phyloP scores from a whole-genome alignment of 2,797 vertebrate species.

The Acanthornis magna region DNA sequence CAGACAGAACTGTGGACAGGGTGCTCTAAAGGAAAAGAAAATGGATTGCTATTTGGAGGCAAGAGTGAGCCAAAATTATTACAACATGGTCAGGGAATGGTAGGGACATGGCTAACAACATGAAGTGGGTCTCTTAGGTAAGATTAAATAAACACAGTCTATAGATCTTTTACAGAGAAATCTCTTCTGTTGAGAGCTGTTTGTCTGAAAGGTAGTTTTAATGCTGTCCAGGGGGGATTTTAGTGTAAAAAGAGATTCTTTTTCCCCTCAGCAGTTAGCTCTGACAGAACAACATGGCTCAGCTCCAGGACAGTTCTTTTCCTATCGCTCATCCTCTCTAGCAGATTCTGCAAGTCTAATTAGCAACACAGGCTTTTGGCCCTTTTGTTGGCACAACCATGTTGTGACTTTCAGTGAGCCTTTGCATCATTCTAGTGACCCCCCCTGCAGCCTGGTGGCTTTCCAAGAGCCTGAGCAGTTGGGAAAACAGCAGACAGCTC shows the following conservation, averaged over 20 bases:
- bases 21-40: background rate
- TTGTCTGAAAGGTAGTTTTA: background rate
- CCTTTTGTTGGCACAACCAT: background rate
- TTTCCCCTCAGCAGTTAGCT: background rate
- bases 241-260: background rate
- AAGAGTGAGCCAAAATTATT: background rate
- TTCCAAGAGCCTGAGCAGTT: conserved; percentile 31
- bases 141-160: background rate
- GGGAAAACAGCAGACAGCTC: conserved; percentile 29
- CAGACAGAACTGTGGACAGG: background rate
- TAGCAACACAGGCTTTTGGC: conserved; percentile 17
- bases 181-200: background rate
- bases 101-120: background rate
- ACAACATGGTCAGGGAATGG: background rate
- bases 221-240: background rate
- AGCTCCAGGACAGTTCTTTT: conserved; percentile 10
- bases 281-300: conserved; percentile 10
- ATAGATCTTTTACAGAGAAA: background rate
- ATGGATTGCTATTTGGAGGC: background rate
- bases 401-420: background rate
- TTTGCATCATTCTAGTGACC: background rate
- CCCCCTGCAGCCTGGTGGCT: background rate
- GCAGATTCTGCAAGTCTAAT: conserved; percentile 30
- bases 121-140: background rate
- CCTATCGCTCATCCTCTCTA: conserved; percentile 2